phyloP scores from a whole-genome alignment of 1,140 invertebrate species.

The Trachelipus rathkii region DNA sequence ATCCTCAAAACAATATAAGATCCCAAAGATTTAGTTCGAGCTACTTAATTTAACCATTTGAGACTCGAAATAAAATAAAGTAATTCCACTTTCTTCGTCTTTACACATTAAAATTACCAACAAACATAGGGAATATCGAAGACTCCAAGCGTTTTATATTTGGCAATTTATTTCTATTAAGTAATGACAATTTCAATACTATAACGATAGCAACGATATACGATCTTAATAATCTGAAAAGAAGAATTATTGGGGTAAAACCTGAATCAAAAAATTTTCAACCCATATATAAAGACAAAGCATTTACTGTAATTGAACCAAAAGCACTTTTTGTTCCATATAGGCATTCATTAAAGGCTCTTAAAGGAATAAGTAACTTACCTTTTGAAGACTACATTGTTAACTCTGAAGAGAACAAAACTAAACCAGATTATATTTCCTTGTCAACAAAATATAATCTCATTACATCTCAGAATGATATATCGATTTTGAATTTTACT shows the following conservation, averaged over 20 bases:
- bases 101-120: too few relatives aligned
- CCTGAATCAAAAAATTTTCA: slow-evolving; percentile 51
- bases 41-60: too few relatives aligned
- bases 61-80: too few relatives aligned
- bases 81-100: too few relatives aligned
- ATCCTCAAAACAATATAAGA: too few relatives aligned
- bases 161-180: slow-evolving; percentile 69
- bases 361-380: slow-evolving; percentile 49
- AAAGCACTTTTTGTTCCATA: slow-evolving; percentile 56
- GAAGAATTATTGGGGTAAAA: slow-evolving; percentile 56
- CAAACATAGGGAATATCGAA: slow-evolving; percentile 10
- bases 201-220: slow-evolving; percentile 63
- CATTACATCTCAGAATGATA: not conserved
- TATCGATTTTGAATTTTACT: not conserved
- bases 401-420: slow-evolving; percentile 30
- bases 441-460: too few relatives aligned
- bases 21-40: too few relatives aligned
- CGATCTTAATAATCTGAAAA: slow-evolving; percentile 50
- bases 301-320: slow-evolving; percentile 52
- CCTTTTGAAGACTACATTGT: slow-evolving; percentile 50
- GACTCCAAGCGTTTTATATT: slow-evolving; percentile 61
- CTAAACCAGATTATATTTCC: slow-evolving; percentile 12
- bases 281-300: slow-evolving; percentile 28
- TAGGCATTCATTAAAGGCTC: slow-evolving; percentile 51
- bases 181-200: slow-evolving; percentile 62